Evolutionary conservation across 2,888 invertebrate species (phyloP).

Genomic region (Pseudolycoriella hygida): DNA sequence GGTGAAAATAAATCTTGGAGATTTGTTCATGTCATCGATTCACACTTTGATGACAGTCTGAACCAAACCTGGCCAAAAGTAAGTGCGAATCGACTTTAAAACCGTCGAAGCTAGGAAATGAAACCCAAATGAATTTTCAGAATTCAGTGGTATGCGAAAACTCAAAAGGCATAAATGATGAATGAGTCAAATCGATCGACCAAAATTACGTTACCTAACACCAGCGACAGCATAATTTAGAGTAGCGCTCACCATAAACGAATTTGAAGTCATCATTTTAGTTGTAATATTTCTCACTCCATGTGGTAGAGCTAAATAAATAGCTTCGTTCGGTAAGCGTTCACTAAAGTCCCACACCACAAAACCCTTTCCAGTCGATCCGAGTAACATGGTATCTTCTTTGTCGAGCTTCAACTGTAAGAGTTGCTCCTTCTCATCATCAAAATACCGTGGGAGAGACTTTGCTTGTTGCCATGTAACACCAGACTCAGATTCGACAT

Average conservation of each 20-base stretch:
- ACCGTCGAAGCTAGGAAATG: too few species aligned
- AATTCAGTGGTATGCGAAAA: too few species aligned
- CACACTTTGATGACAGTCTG: too few species aligned
- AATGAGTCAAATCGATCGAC: neutral
- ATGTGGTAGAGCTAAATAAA: slow-evolving; percentile 56
- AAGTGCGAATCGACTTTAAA: too few species aligned
- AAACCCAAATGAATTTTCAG: too few species aligned
- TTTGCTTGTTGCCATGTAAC: slow-evolving; percentile 34
- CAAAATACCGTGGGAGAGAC: slow-evolving; percentile 40
- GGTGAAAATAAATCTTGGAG: slow-evolving; percentile 5
- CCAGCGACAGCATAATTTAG: slow-evolving; percentile 89
- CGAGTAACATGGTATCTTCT: slow-evolving; percentile 62
- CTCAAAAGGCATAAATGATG: too few species aligned
- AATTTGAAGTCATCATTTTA: slow-evolving; percentile 76
- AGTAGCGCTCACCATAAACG: slow-evolving; percentile 79
- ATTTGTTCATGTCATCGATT: too few species aligned
- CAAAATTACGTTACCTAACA: slow-evolving; percentile 29
- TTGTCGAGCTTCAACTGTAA: slow-evolving; percentile 70
- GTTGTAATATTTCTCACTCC: slow-evolving; percentile 88
- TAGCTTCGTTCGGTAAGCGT: slow-evolving; percentile 33
- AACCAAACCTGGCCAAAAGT: too few species aligned
- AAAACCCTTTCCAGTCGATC: slow-evolving; percentile 70
- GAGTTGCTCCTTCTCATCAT: slow-evolving; percentile 56
- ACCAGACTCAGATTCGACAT: slow-evolving; percentile 11
- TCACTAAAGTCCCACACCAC: slow-evolving; percentile 58